A percentile compares a stretch with the other conserved stretches of the same genome.
Evolutionary conservation across 2,797 vertebrate genomes (phyloP).

Genomic region (Clamator glandarius): DNA sequence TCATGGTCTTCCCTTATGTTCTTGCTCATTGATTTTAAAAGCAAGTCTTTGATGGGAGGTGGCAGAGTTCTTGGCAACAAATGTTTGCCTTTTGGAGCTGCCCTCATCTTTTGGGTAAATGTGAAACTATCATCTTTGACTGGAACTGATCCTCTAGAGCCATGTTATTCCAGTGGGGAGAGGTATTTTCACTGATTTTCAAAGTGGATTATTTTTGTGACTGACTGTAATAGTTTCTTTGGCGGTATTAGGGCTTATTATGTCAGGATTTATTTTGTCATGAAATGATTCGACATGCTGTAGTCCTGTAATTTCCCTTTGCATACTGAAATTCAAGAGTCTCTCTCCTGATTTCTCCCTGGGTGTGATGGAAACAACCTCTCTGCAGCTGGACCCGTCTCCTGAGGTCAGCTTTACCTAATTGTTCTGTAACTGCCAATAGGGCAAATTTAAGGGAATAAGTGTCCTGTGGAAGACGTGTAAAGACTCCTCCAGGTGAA

Average conservation of each 20-base stretch:
- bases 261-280: slow-evolving; percentile 58
- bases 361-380: background rate
- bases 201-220: slow-evolving; percentile 59
- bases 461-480: background rate
- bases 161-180: slow-evolving; percentile 14
- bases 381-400: background rate
- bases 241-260: slow-evolving; percentile 57
- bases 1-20: background rate
- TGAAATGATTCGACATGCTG: slow-evolving; percentile 39
- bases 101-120: slow-evolving; percentile 19
- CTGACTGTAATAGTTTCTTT: slow-evolving; percentile 65
- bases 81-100: slow-evolving; percentile 11
- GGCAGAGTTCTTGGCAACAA: background rate
- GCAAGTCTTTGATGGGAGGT: background rate
- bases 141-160: slow-evolving; percentile 57
- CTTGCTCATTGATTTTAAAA: background rate
- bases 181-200: slow-evolving; percentile 42
- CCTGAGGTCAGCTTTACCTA: too few species aligned
- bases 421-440: background rate
- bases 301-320: background rate
- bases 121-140: slow-evolving; percentile 16
- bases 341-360: background rate
- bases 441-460: background rate
- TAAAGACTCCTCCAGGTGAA: background rate
- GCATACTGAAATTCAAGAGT: background rate